Conservation (phyloP, 2,113 vertebrate genomes). For the Sminthopsis crassicaudata region DNA sequence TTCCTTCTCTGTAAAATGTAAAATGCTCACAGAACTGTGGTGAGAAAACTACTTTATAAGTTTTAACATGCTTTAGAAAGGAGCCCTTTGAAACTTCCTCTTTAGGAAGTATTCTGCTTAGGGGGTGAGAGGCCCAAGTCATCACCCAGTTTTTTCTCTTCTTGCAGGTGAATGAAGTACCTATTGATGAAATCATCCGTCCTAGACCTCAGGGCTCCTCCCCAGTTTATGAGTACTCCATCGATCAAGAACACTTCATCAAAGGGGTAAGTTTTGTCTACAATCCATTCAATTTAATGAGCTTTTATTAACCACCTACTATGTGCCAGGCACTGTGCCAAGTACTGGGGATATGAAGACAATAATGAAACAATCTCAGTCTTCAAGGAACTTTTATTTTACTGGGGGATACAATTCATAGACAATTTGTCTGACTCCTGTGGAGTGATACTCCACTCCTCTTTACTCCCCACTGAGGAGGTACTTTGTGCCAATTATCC, state of each 20-base stretch:
- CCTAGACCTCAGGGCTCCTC: conserved; percentile 97
- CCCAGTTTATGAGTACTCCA: conserved; percentile 91
- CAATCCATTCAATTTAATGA: neutral
- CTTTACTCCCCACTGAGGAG: neutral
- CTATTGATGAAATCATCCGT: conserved; percentile 87
- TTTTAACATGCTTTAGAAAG: neutral
- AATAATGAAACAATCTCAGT: neutral
- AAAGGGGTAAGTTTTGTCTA: conserved; percentile 82
- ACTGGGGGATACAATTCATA: neutral
- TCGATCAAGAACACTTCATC: conserved; percentile 86
- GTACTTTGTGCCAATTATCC: neutral
- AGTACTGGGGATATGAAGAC: neutral
- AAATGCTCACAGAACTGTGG: neutral
- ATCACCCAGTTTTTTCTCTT: neutral
- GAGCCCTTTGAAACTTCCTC: neutral
- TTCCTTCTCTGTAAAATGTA: neutral
- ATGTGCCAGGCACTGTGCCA: neutral
- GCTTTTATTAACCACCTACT: neutral
- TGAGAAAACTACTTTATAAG: neutral
- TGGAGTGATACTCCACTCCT: neutral
- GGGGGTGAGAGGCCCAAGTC: neutral
- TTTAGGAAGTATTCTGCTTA: neutral
- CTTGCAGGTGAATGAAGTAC: conserved; percentile 89
- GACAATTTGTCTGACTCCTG: neutral
- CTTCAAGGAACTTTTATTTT: neutral